These are phyloP conservation scores for Rambutsinella grinnellia DNA, from an alignment of 2,888 invertebrate genomes.

Conservation along the genomic window DNA sequence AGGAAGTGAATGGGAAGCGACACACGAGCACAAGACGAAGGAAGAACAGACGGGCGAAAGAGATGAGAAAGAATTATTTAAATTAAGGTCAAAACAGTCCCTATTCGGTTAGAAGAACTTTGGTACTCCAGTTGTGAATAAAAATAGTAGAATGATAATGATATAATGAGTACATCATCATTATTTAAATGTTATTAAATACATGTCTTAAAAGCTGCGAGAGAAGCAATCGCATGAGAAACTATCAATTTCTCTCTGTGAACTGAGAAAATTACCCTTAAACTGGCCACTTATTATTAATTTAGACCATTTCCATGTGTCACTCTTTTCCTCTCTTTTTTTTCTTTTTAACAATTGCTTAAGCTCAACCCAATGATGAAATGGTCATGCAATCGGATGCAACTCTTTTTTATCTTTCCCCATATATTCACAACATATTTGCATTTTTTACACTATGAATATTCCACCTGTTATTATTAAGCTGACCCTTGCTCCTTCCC, in stretches of 20 bases:
- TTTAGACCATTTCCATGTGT: conserved; percentile 31
- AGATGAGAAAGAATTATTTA: neutral
- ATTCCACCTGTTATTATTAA: neutral
- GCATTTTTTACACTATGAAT: neutral
- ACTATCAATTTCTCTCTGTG: no score
- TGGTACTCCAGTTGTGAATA: no score
- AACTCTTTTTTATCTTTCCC: neutral
- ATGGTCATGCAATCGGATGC: neutral
- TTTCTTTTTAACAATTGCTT: neutral
- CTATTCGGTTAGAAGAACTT: neutral
- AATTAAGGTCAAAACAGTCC: neutral
- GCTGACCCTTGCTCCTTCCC: conserved; percentile 15
- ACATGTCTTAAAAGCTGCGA: conserved; percentile 14
- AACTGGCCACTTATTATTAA: conserved; percentile 24
- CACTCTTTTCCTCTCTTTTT: conserved; percentile 32
- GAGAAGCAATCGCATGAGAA: no score
- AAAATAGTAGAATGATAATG: neutral
- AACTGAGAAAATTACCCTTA: conserved; percentile 29
- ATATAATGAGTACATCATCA: neutral
- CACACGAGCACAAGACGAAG: neutral
- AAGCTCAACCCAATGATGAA: no score
- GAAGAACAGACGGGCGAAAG: neutral
- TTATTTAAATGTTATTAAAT: conserved; percentile 25
- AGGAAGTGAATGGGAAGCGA: neutral
- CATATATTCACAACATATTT: neutral